phyloP scores from a whole-genome alignment of 1,140 invertebrate species.

The Odontomachus brunneus region DNA sequence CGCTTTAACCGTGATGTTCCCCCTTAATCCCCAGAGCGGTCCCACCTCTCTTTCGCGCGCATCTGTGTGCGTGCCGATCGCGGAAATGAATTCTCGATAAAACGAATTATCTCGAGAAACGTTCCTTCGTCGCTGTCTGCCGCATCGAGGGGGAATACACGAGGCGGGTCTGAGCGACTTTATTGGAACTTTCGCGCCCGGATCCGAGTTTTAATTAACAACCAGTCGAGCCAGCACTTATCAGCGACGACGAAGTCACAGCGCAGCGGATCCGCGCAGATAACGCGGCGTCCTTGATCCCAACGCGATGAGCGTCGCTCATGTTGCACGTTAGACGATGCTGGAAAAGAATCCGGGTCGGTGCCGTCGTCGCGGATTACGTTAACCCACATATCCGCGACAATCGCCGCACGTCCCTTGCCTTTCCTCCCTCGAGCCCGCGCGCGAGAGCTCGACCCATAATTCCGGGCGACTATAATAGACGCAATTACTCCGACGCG shows the following conservation, averaged over 20 bases:
- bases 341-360: conserved; percentile 50
- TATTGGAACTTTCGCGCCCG: not conserved
- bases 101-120: too few relatives aligned
- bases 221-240: not conserved
- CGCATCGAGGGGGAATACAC: too few relatives aligned
- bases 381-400: conserved; percentile 56
- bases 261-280: conserved; percentile 18
- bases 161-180: too few relatives aligned
- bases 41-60: too few relatives aligned
- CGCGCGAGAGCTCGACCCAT: conserved; percentile 34
- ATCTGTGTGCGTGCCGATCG: too few relatives aligned
- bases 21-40: too few relatives aligned
- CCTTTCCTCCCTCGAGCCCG: not conserved
- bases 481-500: conserved; percentile 32
- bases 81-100: not conserved
- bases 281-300: conserved; percentile 43
- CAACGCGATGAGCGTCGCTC: conserved; percentile 30
- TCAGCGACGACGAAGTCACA: conserved; percentile 24
- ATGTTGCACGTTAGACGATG: conserved; percentile 30
- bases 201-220: not conserved
- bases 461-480: conserved; percentile 54
- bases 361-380: conserved; percentile 35
- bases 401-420: conserved; percentile 26
- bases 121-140: too few relatives aligned
- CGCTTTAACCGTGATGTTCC: too few relatives aligned